Percentiles rank a stretch among this genome's conserved stretches.
Evolutionary conservation across 2,113 vertebrate species (phyloP).

Genomic region (western clawed frog (Xenopus tropicalis)): DNA sequence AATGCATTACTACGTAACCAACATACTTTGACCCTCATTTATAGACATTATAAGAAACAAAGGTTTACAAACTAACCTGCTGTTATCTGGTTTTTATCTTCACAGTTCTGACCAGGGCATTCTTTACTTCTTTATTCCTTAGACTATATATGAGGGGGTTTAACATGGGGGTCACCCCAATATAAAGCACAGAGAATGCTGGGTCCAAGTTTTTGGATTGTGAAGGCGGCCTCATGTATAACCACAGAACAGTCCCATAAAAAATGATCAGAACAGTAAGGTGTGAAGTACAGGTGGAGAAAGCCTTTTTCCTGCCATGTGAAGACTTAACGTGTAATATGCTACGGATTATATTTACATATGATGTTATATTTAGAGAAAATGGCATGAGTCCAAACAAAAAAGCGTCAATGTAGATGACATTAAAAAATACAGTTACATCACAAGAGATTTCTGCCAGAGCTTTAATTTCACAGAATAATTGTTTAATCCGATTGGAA

Average conservation of each 20-base stretch:
- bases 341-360: conserved; percentile 35
- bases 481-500: conserved; percentile 39
- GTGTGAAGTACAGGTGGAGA: conserved; percentile 52
- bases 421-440: conserved; percentile 33
- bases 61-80: no score
- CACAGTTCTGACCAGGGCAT: background rate
- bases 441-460: conserved; percentile 47
- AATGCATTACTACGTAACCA: no score
- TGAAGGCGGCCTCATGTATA: conserved; percentile 45
- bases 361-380: conserved; percentile 48
- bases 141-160: conserved; percentile 19
- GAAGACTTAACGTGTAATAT: conserved; percentile 41
- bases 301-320: conserved; percentile 45
- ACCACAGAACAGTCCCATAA: conserved; percentile 44
- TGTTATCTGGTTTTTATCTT: no score
- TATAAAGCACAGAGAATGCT: conserved; percentile 1
- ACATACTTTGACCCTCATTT: no score
- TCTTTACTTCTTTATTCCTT: conserved; percentile 20
- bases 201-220: conserved; percentile 42
- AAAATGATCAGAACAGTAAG: conserved; percentile 47
- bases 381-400: conserved; percentile 42
- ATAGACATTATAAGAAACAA: no score
- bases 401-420: conserved; percentile 35
- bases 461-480: conserved; percentile 49
- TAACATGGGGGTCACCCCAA: conserved; percentile 11